Conservation (phyloP, 2,113 vertebrate genomes). For the Pandion haliaetus region DNA sequence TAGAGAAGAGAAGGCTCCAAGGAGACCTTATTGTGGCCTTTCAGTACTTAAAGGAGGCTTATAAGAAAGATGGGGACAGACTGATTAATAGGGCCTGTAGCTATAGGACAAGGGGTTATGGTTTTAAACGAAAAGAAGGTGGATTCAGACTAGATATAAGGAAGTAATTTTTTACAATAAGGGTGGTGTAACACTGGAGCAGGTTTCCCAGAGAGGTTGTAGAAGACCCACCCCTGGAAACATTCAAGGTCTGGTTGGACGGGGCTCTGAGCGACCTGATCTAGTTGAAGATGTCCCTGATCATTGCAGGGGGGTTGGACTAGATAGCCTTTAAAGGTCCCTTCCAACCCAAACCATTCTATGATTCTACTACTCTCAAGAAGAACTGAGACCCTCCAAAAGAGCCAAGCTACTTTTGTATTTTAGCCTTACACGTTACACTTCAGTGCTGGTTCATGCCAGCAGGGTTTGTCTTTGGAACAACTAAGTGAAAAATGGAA, state of each 20-base stretch:
- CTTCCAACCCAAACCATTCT: neutral
- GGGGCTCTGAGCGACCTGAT: neutral
- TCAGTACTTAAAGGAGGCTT: neutral
- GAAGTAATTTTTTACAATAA: rapidly evolving
- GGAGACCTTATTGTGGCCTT: neutral
- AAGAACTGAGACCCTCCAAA: neutral
- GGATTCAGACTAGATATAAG: neutral
- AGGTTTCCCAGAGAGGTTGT: neutral
- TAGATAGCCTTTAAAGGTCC: neutral
- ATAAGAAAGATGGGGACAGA: neutral
- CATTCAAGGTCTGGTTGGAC: neutral
- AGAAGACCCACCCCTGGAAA: neutral
- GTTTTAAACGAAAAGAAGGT: neutral
- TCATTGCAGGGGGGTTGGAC: neutral
- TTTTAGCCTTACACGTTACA: neutral
- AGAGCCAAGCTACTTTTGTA: neutral
- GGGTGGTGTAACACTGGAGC: neutral
- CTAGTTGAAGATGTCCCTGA: neutral
- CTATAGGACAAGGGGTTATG: neutral
- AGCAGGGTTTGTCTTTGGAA: neutral
- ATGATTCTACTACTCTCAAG: neutral
- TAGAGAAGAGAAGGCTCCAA: rapidly evolving
- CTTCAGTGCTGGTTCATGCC: neutral
- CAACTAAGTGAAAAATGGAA: neutral
- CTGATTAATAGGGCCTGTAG: neutral